A percentile compares a stretch with the other conserved stretches of the same genome.
phyloP scores from a whole-genome alignment of 2,888 invertebrate species.

The Sinohyriopsis cumingii region DNA sequence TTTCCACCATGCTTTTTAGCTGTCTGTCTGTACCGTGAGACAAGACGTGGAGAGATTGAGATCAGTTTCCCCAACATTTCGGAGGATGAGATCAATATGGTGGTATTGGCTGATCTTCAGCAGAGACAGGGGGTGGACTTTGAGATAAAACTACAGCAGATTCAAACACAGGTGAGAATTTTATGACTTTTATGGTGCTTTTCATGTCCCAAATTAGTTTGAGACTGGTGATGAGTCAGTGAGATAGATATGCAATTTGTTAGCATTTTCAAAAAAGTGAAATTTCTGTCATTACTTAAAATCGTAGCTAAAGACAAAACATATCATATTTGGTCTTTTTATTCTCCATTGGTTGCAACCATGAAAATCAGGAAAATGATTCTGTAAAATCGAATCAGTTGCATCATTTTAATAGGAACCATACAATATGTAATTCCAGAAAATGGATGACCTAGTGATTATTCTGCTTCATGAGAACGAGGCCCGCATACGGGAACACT shows the following conservation, averaged over 20 bases:
- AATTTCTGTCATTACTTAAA: background rate
- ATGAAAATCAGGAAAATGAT: too few species aligned
- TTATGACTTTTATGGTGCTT: background rate
- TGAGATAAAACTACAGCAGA: slow-evolving; percentile 35
- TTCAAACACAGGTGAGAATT: slow-evolving; percentile 38
- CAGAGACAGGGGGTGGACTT: slow-evolving; percentile 60
- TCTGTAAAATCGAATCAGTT: too few species aligned
- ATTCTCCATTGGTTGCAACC: too few species aligned
- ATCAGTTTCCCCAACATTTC: slow-evolving; percentile 31
- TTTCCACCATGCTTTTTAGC: slow-evolving; percentile 27
- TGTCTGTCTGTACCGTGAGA: slow-evolving; percentile 47
- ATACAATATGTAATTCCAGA: slow-evolving; percentile 16
- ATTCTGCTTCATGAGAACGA: slow-evolving; percentile 35
- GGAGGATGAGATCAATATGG: slow-evolving; percentile 45
- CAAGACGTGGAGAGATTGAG: slow-evolving; percentile 36
- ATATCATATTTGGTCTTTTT: background rate
- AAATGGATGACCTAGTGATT: slow-evolving; percentile 28
- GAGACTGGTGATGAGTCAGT: too few species aligned
- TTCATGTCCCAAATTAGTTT: background rate
- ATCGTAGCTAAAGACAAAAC: background rate
- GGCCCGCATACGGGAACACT: slow-evolving; percentile 44
- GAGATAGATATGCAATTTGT: too few species aligned
- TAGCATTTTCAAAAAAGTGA: background rate
- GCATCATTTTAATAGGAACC: too few species aligned
- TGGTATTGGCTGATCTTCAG: slow-evolving; percentile 61